These are phyloP conservation scores for Coelogynopora nodosa DNA, from an alignment of 2,888 invertebrate genomes.

Conservation along the genomic window DNA sequence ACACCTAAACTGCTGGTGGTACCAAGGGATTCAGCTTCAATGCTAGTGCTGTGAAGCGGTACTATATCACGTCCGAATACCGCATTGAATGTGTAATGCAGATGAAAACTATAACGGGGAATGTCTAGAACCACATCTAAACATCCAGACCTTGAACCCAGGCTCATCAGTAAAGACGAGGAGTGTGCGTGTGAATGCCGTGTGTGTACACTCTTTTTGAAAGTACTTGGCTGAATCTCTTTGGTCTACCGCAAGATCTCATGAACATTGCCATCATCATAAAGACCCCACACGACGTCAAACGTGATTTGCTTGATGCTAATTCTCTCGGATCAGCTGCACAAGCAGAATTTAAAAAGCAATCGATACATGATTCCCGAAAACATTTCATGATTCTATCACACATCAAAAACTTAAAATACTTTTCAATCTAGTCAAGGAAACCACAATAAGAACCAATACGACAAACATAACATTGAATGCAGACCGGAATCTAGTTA, in stretches of 20 bases:
- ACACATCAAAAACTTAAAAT: background rate
- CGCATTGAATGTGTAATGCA: background rate
- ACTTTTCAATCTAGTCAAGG: constrained; percentile 7
- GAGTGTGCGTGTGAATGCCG: background rate
- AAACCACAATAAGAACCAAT: background rate
- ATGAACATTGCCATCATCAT: background rate
- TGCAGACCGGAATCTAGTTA: background rate
- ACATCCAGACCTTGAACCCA: constrained; percentile 24
- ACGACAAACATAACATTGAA: constrained; percentile 3
- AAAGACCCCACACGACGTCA: background rate
- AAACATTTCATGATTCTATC: background rate
- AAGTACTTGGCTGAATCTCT: constrained; percentile 1
- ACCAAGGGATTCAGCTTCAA: constrained; percentile 42
- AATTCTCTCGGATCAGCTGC: background rate
- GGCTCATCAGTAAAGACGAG: background rate
- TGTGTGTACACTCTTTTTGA: background rate
- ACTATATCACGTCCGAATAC: constrained; percentile 41
- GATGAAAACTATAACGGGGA: constrained; percentile 6
- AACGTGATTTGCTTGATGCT: background rate
- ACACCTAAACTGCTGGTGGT: constrained; percentile 49
- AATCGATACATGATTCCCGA: background rate
- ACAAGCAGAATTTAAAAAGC: constrained; percentile 22
- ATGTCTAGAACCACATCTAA: constrained; percentile 13
- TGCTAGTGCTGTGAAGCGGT: constrained; percentile 44
- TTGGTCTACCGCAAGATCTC: constrained; percentile 18